phyloP scores from a whole-genome alignment of 1,140 invertebrate genomes.

The Apis laboriosa region DNA sequence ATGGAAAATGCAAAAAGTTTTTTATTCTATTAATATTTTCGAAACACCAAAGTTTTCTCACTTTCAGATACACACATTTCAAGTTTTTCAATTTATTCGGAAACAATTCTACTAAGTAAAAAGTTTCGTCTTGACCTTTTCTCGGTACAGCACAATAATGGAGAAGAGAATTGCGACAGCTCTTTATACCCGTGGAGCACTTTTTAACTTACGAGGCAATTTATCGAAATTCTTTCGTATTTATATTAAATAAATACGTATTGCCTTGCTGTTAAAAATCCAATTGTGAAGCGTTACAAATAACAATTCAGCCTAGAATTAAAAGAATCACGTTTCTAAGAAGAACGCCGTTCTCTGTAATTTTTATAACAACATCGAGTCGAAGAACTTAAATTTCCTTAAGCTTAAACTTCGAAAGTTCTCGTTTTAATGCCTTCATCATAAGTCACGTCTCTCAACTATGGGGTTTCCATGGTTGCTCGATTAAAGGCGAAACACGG shows the following conservation, averaged over 20 bases:
- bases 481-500: not conserved
- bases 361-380: not conserved
- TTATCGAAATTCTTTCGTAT: not conserved
- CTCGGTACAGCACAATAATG: not conserved
- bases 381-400: not conserved
- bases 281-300: not conserved
- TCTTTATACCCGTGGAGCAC: not conserved
- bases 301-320: not conserved
- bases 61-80: not conserved
- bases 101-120: not conserved
- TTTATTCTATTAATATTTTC: not conserved
- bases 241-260: not conserved
- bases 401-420: not conserved
- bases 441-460: no score
- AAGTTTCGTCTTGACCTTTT: constrained; percentile 5
- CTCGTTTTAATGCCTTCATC: not conserved
- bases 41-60: not conserved
- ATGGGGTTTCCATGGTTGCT: not conserved
- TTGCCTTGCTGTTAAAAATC: no score
- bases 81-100: constrained; percentile 11
- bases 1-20: not conserved
- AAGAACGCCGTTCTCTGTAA: not conserved
- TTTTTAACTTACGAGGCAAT: not conserved
- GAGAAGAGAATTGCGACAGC: not conserved
- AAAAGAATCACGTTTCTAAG: not conserved